phyloP scores from a whole-genome alignment of 2,797 vertebrate genomes.

The Apogon talboti region DNA sequence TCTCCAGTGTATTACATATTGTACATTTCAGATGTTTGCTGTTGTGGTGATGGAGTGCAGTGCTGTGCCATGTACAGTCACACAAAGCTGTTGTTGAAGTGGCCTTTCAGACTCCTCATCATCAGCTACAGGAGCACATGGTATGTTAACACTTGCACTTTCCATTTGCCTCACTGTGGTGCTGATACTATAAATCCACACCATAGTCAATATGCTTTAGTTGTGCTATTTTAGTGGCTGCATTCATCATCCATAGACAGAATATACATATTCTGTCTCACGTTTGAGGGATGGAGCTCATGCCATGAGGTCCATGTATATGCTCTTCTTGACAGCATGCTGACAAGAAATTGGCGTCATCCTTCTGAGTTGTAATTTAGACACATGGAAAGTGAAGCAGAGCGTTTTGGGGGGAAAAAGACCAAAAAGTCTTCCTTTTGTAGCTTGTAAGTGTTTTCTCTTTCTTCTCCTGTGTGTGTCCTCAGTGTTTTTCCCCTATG shows the following conservation, averaged over 20 bases:
- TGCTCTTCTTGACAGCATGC: constrained; percentile 18
- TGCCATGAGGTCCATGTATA: constrained; percentile 1
- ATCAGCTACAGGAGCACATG: not conserved
- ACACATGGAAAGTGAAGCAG: constrained; percentile 15
- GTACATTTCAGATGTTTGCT: not conserved
- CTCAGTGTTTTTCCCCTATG: constrained; percentile 41
- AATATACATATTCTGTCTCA: constrained; percentile 3
- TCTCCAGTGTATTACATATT: too few species aligned
- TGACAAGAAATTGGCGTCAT: constrained; percentile 30
- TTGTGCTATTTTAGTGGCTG: not conserved
- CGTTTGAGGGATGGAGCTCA: constrained; percentile 19
- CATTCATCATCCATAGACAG: not conserved
- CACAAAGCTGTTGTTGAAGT: not conserved
- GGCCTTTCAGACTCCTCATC: not conserved
- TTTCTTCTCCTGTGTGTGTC: constrained; percentile 26
- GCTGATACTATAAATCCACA: not conserved
- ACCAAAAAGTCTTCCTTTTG: not conserved
- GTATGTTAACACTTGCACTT: too few species aligned
- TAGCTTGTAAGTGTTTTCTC: constrained; percentile 22
- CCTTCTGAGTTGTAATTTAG: constrained; percentile 19
- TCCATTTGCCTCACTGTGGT: not conserved
- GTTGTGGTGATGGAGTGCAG: not conserved
- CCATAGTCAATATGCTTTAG: not conserved
- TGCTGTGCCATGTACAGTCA: not conserved
- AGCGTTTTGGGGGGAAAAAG: constrained; percentile 15